A percentile compares a stretch with the other conserved stretches of the same genome.
Conservation (phyloP, 1,140 invertebrate genomes). For the Pseudomyrmex cubaensis region DNA sequence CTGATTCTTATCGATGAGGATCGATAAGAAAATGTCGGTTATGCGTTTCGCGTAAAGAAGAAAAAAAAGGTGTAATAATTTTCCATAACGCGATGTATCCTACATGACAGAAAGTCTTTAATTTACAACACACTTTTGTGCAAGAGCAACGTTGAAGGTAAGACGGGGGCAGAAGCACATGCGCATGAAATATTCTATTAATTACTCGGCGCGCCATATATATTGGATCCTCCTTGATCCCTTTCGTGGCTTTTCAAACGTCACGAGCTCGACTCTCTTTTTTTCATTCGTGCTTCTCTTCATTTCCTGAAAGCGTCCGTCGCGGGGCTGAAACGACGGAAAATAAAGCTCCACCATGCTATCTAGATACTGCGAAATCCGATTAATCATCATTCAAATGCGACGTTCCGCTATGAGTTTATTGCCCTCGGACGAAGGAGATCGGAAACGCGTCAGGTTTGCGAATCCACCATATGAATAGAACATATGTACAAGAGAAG, state of each 20-base stretch:
- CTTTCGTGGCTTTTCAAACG: slow-evolving; percentile 43
- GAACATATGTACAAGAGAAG: background rate
- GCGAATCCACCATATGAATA: slow-evolving; percentile 7
- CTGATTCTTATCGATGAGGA: slow-evolving; percentile 8
- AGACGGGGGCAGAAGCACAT: slow-evolving; percentile 1
- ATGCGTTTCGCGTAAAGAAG: background rate
- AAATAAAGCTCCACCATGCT: slow-evolving; percentile 38
- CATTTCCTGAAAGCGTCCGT: slow-evolving; percentile 55
- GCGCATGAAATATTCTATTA: slow-evolving; percentile 48
- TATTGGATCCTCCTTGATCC: slow-evolving; percentile 2
- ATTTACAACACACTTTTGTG: background rate
- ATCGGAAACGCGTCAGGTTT: background rate
- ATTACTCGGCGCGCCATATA: slow-evolving; percentile 33
- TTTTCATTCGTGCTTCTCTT: slow-evolving; percentile 32
- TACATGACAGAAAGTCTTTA: too few relatives aligned
- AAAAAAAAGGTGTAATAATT: too few relatives aligned
- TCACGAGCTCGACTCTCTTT: slow-evolving; percentile 25
- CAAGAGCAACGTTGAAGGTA: background rate
- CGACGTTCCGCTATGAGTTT: slow-evolving; percentile 26
- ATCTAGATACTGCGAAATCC: slow-evolving; percentile 48
- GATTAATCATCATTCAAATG: slow-evolving; percentile 50
- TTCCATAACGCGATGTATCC: background rate
- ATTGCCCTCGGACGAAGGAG: background rate
- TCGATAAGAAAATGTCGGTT: slow-evolving; percentile 39
- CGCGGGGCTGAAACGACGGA: slow-evolving; percentile 26